A percentile compares a stretch with the other conserved stretches of the same genome.
These are phyloP conservation scores for Tychaedon coryphoeus DNA, from an alignment of 2,113 vertebrate species.

Conservation along the genomic window DNA sequence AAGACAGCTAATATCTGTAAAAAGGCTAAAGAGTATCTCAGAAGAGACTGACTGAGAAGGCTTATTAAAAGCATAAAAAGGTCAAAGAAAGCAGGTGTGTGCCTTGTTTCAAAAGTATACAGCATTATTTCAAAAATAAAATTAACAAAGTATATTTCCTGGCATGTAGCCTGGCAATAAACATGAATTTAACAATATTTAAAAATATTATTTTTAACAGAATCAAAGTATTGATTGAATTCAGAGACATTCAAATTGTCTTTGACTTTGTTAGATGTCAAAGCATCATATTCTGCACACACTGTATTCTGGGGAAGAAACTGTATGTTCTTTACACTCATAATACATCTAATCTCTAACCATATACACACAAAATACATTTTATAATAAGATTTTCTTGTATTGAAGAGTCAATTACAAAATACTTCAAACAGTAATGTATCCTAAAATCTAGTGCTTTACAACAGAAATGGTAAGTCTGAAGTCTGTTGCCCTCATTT, in stretches of 20 bases:
- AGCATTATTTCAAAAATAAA: neutral
- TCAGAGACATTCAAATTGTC: neutral
- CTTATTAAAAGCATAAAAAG: neutral
- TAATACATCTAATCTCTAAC: neutral
- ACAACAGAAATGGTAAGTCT: neutral
- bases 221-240: neutral
- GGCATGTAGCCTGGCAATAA: neutral
- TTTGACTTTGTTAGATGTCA: neutral
- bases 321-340: neutral
- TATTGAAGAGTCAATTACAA: neutral
- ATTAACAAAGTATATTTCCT: neutral
- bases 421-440: neutral
- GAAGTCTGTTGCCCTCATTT: neutral
- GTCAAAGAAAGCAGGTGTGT: neutral
- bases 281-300: neutral
- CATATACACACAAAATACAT: neutral
- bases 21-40: neutral
- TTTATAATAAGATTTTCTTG: neutral
- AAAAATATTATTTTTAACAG: neutral
- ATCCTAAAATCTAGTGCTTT: neutral
- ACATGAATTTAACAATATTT: neutral
- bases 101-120: neutral
- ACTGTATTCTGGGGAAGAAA: neutral
- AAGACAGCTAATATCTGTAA: neutral
- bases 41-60: neutral